phyloP scores from a whole-genome alignment of 2,797 vertebrate genomes.

The Argyrosomus regius region DNA sequence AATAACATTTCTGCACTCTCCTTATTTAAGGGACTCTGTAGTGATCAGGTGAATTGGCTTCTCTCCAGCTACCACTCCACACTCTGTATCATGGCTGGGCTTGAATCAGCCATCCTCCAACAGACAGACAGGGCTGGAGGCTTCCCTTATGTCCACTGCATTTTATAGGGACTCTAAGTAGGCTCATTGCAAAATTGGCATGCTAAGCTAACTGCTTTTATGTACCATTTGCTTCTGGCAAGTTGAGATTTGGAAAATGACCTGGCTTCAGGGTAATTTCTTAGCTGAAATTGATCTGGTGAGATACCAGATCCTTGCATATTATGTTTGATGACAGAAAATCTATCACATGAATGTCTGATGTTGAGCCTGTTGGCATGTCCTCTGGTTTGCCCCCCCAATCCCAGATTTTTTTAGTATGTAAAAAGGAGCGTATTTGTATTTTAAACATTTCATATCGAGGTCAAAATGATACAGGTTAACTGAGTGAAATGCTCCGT shows the following conservation, averaged over 20 bases:
- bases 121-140: too few relatives aligned
- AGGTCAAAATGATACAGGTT: slow-evolving; percentile 21
- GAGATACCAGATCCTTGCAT: neutral
- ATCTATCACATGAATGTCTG: slow-evolving; percentile 45
- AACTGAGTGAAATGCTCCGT: slow-evolving; percentile 8
- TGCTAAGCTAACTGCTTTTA: neutral
- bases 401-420: slow-evolving; percentile 29
- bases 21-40: too few relatives aligned
- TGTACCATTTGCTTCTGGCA: neutral
- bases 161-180: neutral
- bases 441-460: slow-evolving; percentile 16
- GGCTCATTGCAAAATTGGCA: neutral
- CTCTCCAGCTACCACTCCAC: too few relatives aligned
- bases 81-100: too few relatives aligned
- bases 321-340: slow-evolving; percentile 49
- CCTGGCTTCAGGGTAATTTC: neutral
- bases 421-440: slow-evolving; percentile 21
- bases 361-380: slow-evolving; percentile 54
- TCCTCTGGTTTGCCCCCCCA: slow-evolving; percentile 53
- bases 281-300: neutral
- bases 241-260: neutral
- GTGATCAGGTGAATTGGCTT: too few relatives aligned
- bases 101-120: too few relatives aligned
- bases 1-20: too few relatives aligned
- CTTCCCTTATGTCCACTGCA: neutral